A percentile compares a stretch with the other conserved stretches of the same genome.
Evolutionary conservation across 2,888 invertebrate species (phyloP).

Genomic region (Lissocephala sabroskyi): DNA sequence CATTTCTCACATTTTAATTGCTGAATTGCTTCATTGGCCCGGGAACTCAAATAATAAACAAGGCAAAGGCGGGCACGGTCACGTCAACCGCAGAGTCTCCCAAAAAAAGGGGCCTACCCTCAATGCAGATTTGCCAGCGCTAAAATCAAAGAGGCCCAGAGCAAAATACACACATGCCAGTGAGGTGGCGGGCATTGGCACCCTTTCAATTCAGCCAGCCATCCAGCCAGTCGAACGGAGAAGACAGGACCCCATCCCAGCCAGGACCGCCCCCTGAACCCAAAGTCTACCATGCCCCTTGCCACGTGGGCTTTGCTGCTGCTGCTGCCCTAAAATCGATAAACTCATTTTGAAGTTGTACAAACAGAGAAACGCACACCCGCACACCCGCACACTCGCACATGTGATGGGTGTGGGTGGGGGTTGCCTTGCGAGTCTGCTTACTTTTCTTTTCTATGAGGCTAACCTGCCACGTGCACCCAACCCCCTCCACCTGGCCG

Average conservation of each 20-base stretch:
- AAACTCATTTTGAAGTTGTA: constrained; percentile 65
- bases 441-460: constrained; percentile 57
- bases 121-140: too few species aligned
- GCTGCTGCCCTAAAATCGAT: constrained; percentile 57
- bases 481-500: background rate
- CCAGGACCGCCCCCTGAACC: too few species aligned
- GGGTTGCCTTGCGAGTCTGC: constrained; percentile 19
- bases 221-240: too few species aligned
- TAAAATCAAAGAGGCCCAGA: too few species aligned
- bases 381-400: constrained; percentile 1
- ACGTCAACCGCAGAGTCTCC: constrained; percentile 3
- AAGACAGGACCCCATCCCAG: too few species aligned
- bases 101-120: too few species aligned
- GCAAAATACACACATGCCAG: too few species aligned
- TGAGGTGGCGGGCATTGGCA: too few species aligned
- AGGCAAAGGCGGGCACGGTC: constrained; percentile 50
- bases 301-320: constrained; percentile 3
- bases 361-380: constrained; percentile 20
- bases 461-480: constrained; percentile 21
- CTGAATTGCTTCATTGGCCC: constrained; percentile 29
- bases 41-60: constrained; percentile 55
- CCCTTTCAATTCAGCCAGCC: too few species aligned
- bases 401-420: constrained; percentile 3
- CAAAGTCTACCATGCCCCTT: constrained; percentile 37
- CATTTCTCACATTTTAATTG: constrained; percentile 56